phyloP scores from a whole-genome alignment of 2,797 vertebrate genomes.

The Chelidonichthys spinosus region DNA sequence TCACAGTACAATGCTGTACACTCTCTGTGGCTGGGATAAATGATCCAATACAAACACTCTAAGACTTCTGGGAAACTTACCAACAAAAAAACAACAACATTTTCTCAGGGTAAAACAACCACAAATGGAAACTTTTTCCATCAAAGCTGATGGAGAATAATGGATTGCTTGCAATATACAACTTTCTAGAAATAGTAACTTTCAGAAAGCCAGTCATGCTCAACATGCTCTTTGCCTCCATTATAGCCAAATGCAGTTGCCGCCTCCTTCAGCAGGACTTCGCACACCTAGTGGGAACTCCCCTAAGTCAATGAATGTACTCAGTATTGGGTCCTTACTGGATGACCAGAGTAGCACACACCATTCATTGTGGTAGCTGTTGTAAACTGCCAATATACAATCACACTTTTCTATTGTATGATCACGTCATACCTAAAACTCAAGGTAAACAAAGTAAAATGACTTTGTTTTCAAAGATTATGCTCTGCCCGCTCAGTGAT shows the following conservation, averaged over 20 bases:
- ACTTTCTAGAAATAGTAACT: slow-evolving; percentile 6
- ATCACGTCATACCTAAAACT: slow-evolving; percentile 1
- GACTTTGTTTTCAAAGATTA: slow-evolving; percentile 21
- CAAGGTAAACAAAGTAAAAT: neutral
- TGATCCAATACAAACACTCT: slow-evolving; percentile 44
- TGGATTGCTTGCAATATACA: neutral
- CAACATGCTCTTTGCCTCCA: slow-evolving; percentile 12
- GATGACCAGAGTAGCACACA: neutral
- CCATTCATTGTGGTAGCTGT: neutral
- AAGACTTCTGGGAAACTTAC: slow-evolving; percentile 34
- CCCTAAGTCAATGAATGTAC: slow-evolving; percentile 11
- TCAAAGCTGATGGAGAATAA: slow-evolving; percentile 24
- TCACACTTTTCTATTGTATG: neutral
- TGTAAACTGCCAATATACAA: slow-evolving; percentile 1
- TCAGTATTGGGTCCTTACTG: slow-evolving; percentile 18
- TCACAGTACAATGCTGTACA: slow-evolving; percentile 57
- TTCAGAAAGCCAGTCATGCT: neutral
- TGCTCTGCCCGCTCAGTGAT: neutral
- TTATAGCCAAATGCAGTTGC: slow-evolving; percentile 5
- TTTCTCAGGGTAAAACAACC: slow-evolving; percentile 18
- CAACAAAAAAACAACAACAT: slow-evolving; percentile 18
- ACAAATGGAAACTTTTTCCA: slow-evolving; percentile 20
- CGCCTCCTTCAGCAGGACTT: slow-evolving; percentile 4
- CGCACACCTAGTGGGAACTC: slow-evolving; percentile 6
- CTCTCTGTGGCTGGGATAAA: slow-evolving; percentile 47